These are phyloP conservation scores for Drosophila tristis DNA, from an alignment of 1,140 invertebrate genomes.

Conservation along the genomic window DNA sequence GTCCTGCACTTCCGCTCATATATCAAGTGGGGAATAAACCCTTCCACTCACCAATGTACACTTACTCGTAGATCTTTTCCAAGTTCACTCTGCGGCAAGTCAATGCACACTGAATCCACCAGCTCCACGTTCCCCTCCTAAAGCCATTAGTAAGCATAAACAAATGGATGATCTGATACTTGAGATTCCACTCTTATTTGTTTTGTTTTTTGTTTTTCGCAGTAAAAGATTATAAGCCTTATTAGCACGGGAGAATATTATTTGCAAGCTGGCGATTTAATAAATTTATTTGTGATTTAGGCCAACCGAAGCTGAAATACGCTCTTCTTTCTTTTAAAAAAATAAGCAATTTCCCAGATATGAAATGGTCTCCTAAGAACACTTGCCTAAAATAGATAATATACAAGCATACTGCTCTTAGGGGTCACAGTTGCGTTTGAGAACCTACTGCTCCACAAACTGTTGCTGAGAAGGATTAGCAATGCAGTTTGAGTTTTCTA, in stretches of 20 bases:
- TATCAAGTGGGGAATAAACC: slow-evolving; percentile 28
- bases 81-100: not conserved
- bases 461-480: too few species aligned
- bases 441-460: too few species aligned
- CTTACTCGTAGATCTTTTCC: not conserved
- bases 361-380: too few species aligned
- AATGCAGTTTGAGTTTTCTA: too few species aligned
- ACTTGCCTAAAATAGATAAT: too few species aligned
- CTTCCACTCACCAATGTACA: slow-evolving; percentile 2
- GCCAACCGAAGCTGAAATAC: too few species aligned
- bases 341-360: too few species aligned
- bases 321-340: too few species aligned
- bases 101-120: not conserved
- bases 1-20: slow-evolving; percentile 31
- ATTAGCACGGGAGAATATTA: not conserved
- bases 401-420: too few species aligned
- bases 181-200: not conserved
- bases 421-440: too few species aligned
- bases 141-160: slow-evolving; percentile 30
- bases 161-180: slow-evolving; percentile 32
- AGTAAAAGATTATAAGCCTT: not conserved
- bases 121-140: not conserved
- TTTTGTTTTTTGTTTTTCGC: slow-evolving; percentile 13
- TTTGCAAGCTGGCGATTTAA: not conserved
- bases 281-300: too few species aligned